Conservation (phyloP, 2,888 invertebrate genomes). For the Pollenia griseotomentosa region DNA sequence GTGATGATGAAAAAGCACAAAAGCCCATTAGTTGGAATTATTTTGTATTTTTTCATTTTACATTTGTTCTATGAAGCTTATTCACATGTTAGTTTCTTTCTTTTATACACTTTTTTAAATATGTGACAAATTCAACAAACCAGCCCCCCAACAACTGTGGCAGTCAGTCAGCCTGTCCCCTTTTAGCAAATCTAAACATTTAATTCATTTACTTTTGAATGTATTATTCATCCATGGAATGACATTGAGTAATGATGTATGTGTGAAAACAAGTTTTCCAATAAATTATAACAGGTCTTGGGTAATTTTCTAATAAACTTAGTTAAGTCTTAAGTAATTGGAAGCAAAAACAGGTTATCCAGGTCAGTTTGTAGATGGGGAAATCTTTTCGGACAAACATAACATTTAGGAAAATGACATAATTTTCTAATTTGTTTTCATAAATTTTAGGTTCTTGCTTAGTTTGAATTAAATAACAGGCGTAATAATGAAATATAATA, state of each 20-base stretch:
- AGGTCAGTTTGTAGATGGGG: background rate
- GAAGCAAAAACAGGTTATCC: no score
- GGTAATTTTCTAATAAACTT: background rate
- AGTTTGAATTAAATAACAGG: no score
- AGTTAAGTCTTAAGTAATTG: no score
- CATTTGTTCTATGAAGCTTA: conserved; percentile 44
- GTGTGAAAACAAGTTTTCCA: background rate
- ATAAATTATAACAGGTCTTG: background rate
- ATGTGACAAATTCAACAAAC: background rate
- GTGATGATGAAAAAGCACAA: conserved; percentile 30
- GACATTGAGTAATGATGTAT: background rate
- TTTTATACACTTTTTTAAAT: background rate
- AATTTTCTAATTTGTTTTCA: no score
- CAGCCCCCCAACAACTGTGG: no score
- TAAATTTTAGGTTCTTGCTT: no score
- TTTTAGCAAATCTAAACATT: background rate
- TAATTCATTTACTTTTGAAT: background rate
- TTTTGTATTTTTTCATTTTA: conserved; percentile 53
- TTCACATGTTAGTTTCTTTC: conserved; percentile 25
- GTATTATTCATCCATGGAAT: background rate
- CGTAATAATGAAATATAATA: no score
- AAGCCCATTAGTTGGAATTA: conserved; percentile 53
- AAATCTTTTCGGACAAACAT: background rate
- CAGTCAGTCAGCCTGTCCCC: no score
- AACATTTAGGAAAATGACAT: background rate